Evolutionary conservation across 2,797 vertebrate genomes (phyloP).

Genomic region (Fistularia tabacaria): DNA sequence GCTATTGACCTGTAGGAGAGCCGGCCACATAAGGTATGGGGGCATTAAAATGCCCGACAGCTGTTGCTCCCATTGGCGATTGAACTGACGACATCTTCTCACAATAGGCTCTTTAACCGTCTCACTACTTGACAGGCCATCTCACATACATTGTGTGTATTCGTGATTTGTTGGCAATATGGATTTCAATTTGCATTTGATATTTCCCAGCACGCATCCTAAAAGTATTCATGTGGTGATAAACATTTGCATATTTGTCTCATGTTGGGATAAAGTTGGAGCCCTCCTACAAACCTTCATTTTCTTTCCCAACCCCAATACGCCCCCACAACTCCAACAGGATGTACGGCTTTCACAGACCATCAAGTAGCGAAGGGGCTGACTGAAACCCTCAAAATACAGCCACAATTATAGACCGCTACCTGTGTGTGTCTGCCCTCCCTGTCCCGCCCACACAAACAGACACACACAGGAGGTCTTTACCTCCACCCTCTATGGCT

Average conservation of each 20-base stretch:
- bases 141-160: constrained; percentile 3
- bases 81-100: constrained; percentile 24
- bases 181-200: background rate
- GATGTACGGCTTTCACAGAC: constrained; percentile 44
- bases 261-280: background rate
- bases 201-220: background rate
- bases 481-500: constrained; percentile 52
- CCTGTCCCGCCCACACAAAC: constrained; percentile 46
- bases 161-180: background rate
- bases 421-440: constrained; percentile 47
- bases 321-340: constrained; percentile 31
- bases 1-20: constrained; percentile 13
- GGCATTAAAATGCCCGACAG: constrained; percentile 23
- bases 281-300: constrained; percentile 55
- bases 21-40: constrained; percentile 20
- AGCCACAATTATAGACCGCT: constrained; percentile 67
- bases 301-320: constrained; percentile 41
- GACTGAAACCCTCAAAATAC: constrained; percentile 41
- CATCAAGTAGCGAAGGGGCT: constrained; percentile 46
- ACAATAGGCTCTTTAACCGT: constrained; percentile 20
- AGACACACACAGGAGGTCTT: constrained; percentile 41
- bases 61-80: constrained; percentile 23
- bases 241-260: constrained; percentile 18
- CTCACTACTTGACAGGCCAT: constrained; percentile 5
- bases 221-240: constrained; percentile 40